Evolutionary conservation across 2,888 invertebrate genomes (phyloP), one percentile per base, ranked within the genome.

Genomic region (Torymus auratus): DNA sequence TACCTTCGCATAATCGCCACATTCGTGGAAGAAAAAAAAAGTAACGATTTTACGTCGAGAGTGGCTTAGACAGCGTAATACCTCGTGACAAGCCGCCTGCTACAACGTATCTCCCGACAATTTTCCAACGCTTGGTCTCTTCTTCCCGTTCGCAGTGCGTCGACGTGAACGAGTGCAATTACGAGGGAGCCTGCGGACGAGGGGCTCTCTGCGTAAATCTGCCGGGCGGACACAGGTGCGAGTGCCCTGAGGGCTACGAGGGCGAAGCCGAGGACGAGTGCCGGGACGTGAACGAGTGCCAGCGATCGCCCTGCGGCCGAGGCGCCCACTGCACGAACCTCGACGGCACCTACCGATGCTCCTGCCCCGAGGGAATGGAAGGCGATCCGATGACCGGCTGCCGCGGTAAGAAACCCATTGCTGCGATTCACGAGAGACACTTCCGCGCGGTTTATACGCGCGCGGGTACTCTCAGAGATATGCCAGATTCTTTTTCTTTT

Each of bases 111-210:
- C 41, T 41, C 41, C 7, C 41, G 41, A 10, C 41, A 41, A 41
- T 41, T 41, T 41, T 41, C 41, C 41, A 41, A 2, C n/a, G 13
- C 23, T 10, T 23, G 10, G 53, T 15, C 53, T 71, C 23, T 41
- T 41, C 41, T 41, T 41, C 41, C 41, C 41, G 41, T 41, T 41
- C 41, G 41, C 87, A 95, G 95, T 97, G 97, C 90, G 93, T 94
- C 86, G 97, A 97, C 91, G 92, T 96, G 83, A 95, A 97, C 91
- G 97, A 97, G 92, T 98, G 97, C 91, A 92, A 93, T 84, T 93
- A 93, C 86, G 93, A 93, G 67, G 91, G 92, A 83, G 94, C 94
- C 72, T 98, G 98, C 91, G 97, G 96, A 71, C 93, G 93, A 61
- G 95, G 95, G 83, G 96, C 98, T 20, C 91, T 94, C 76, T 97